Evolutionary conservation across 2,113 vertebrate genomes (phyloP), one percentile per base, ranked within the genome.

Genomic region (Rafetus swinhoei): DNA sequence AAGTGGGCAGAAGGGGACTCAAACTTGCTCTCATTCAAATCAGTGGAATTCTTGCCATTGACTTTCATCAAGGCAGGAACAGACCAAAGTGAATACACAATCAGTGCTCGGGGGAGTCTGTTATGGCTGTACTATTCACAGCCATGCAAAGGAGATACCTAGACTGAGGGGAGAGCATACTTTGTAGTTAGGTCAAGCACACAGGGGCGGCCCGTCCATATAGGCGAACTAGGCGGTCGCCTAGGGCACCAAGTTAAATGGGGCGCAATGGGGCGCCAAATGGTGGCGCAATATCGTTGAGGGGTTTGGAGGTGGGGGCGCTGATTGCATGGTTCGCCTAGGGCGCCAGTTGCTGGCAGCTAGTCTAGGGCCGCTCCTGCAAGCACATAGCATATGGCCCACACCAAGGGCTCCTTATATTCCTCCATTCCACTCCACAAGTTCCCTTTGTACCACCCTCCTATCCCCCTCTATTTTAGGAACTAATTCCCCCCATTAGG

Each of bases 21-120:
- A 53, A 19, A 4, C 39, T 39, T 80, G 55, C 65, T 89, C 1
- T 0, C 0, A 76, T 69, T 86, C 32, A 82, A 76, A 54, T 82
- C 24, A 90, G 13, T 54, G 77, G 24, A 50, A 59, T 10, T 90
- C 62, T 13, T 14, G 19, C 15, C 81, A 65, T 50, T 55, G 57
- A 82, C 27, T 69, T 69, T 74, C 8, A 3, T 92, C 29, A 50
- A 60, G 69, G 0, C 0, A 60, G 21, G n/a, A 9, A n/a, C n/a
- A 89, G 74, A 74, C 55, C 2, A 0, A 7, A 45, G 29, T n/a
- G 65, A 76, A 60, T 60, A 25, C 5, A 13, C 50, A 62, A 83
- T n/a, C 89, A 57, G 14, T 60, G 81, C 79, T 53, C 11, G 16
- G 22, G 59, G 60, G 27, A 52, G 24, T 29, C 52, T 52, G 56